Conservation (phyloP, 2,888 invertebrate genomes). For the Epistrophe grossulariae region DNA sequence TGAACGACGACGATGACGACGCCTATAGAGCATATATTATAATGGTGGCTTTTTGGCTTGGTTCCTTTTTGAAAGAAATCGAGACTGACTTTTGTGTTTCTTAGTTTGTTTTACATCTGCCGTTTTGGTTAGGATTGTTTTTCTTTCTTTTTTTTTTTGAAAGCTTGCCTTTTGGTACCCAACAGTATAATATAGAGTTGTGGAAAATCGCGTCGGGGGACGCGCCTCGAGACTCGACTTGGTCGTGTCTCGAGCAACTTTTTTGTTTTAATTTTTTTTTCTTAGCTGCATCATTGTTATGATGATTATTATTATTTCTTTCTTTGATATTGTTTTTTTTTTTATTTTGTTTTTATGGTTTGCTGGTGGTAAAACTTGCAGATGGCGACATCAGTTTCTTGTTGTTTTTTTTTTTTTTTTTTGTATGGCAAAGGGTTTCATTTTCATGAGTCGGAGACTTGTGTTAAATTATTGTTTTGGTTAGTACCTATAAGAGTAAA, state of each 20-base stretch:
- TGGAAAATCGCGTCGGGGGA: conserved; percentile 18
- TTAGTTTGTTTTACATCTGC: conserved; percentile 67
- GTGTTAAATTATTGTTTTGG: conserved; percentile 48
- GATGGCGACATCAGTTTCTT: conserved; percentile 43
- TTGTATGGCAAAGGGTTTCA: conserved; percentile 30
- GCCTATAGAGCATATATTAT: conserved; percentile 10
- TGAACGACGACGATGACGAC: not conserved
- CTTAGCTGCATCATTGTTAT: conserved; percentile 59
- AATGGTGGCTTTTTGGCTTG: conserved; percentile 28
- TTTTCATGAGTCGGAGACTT: conserved; percentile 34
- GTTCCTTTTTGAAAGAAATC: not conserved
- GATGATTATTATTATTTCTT: conserved; percentile 43
- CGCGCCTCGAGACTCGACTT: conserved; percentile 5
- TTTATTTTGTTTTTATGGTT: conserved; percentile 36
- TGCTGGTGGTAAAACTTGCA: conserved; percentile 37
- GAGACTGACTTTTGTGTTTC: conserved; percentile 28
- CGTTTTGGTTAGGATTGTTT: conserved; percentile 49
- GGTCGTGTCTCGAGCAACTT: conserved; percentile 63
- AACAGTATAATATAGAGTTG: not conserved
- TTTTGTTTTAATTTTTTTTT: conserved; percentile 14
- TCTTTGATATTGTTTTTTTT: conserved; percentile 47
- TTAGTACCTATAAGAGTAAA: conserved; percentile 16
- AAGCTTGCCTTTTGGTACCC: conserved; percentile 4
- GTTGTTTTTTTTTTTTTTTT: not conserved
- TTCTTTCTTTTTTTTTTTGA: not conserved